Conservation (phyloP, 2,888 invertebrate genomes). For the Heliconius aoede region DNA sequence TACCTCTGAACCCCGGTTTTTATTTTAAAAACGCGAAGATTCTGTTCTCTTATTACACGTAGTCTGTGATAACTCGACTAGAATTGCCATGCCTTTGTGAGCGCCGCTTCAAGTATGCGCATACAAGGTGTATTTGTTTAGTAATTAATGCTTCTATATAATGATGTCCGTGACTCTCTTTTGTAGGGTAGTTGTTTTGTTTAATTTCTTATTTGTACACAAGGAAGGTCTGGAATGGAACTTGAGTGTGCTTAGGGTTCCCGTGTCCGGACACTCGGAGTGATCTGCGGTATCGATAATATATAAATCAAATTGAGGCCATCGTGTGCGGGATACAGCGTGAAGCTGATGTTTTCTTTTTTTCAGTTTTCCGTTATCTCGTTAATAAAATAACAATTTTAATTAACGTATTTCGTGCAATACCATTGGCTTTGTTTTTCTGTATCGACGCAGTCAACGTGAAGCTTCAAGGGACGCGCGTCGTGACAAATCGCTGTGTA, state of each 20-base stretch:
- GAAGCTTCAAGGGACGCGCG: slow-evolving; percentile 63
- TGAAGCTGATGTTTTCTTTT: neutral
- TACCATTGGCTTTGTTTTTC: slow-evolving; percentile 40
- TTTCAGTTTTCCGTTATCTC: neutral
- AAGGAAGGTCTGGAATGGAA: slow-evolving; percentile 27
- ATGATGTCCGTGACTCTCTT: slow-evolving; percentile 47
- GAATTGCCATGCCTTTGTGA: slow-evolving; percentile 56
- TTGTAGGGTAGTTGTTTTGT: slow-evolving; percentile 41
- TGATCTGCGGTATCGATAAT: neutral
- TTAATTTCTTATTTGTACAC: slow-evolving; percentile 43
- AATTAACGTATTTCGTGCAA: slow-evolving; percentile 15
- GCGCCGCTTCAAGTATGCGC: slow-evolving; percentile 46
- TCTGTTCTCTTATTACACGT: slow-evolving; percentile 55
- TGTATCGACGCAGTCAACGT: slow-evolving; percentile 55
- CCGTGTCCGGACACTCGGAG: neutral
- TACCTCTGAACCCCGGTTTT: slow-evolving; percentile 54
- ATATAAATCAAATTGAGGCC: no score
- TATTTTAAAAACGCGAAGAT: slow-evolving; percentile 58
- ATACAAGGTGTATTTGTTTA: slow-evolving; percentile 48
- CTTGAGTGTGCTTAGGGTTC: slow-evolving; percentile 28
- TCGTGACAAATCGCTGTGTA: slow-evolving; percentile 65
- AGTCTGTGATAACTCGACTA: slow-evolving; percentile 60
- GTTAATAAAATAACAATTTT: slow-evolving; percentile 5
- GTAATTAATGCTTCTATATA: slow-evolving; percentile 50
- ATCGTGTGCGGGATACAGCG: no score